These are phyloP conservation scores for Grantiella picta DNA, from an alignment of 2,113 vertebrate species.

Conservation along the genomic window DNA sequence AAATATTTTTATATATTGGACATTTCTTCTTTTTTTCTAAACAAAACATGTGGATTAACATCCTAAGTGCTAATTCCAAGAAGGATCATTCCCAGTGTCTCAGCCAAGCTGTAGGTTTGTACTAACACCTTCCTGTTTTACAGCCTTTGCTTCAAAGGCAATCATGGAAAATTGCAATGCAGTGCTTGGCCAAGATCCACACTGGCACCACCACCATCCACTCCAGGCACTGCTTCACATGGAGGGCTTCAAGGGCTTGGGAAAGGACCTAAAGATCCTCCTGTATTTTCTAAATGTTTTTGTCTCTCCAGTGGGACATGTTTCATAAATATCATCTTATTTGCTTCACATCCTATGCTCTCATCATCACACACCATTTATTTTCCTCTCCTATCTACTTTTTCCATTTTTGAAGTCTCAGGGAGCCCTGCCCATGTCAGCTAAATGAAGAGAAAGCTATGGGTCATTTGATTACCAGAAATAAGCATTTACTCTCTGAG, in stretches of 20 bases:
- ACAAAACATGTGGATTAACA: not conserved
- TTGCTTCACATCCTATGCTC: not conserved
- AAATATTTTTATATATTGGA: not conserved
- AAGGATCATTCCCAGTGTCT: not conserved
- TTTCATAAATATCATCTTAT: not conserved
- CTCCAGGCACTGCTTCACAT: accelerated
- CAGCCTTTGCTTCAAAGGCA: not conserved
- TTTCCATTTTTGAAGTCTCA: not conserved
- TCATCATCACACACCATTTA: not conserved
- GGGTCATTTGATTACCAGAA: conserved; percentile 15
- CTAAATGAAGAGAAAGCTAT: not conserved
- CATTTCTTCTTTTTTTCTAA: not conserved
- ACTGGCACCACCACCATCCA: not conserved
- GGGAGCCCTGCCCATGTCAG: not conserved
- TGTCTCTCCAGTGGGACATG: not conserved
- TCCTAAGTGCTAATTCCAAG: not conserved
- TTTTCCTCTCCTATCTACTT: not conserved
- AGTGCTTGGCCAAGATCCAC: not conserved
- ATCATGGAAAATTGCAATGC: not conserved
- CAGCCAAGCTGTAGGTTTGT: not conserved
- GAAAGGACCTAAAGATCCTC: not conserved
- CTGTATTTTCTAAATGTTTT: not conserved
- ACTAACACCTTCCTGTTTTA: not conserved
- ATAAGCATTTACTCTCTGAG: not conserved
- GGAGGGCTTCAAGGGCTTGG: not conserved